phyloP scores from a whole-genome alignment of 2,888 invertebrate species.

The Gnatocerus cornutus region DNA sequence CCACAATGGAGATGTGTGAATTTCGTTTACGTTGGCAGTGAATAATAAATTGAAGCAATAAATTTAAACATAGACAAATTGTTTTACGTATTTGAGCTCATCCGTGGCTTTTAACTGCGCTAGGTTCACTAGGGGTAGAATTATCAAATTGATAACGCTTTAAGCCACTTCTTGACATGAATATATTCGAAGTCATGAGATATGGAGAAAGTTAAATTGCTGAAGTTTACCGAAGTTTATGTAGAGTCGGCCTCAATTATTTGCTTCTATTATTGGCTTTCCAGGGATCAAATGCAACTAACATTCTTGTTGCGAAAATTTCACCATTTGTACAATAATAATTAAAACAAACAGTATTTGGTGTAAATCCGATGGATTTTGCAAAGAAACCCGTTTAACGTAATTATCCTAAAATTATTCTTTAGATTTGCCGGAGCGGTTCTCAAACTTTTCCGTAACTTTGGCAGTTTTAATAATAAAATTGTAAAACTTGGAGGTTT shows the following conservation, averaged over 20 bases:
- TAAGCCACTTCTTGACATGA: constrained; percentile 5
- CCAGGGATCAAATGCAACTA: neutral
- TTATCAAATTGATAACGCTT: neutral
- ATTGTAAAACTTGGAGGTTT: too few species aligned
- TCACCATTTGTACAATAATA: neutral
- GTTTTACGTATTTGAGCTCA: too few species aligned
- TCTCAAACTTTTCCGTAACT: too few species aligned
- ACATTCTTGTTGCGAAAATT: neutral
- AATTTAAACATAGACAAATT: too few species aligned
- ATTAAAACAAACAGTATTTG: neutral
- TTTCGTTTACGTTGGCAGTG: too few species aligned
- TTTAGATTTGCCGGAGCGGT: too few species aligned
- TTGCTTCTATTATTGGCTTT: constrained; percentile 1
- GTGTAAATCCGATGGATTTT: neutral
- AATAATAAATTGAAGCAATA: too few species aligned
- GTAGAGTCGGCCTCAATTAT: constrained; percentile 17
- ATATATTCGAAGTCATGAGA: constrained; percentile 8
- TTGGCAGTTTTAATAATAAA: too few species aligned
- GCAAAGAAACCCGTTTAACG: neutral
- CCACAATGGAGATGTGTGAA: too few species aligned
- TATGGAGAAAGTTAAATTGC: constrained; percentile 32
- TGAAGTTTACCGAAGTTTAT: constrained; percentile 18
- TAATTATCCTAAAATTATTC: constrained; percentile 1
- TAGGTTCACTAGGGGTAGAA: neutral
- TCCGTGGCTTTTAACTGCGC: too few species aligned